Base-by-base conservation (phyloP, 2,797 vertebrate genomes). In the Trematomus bernacchii region DNA sequence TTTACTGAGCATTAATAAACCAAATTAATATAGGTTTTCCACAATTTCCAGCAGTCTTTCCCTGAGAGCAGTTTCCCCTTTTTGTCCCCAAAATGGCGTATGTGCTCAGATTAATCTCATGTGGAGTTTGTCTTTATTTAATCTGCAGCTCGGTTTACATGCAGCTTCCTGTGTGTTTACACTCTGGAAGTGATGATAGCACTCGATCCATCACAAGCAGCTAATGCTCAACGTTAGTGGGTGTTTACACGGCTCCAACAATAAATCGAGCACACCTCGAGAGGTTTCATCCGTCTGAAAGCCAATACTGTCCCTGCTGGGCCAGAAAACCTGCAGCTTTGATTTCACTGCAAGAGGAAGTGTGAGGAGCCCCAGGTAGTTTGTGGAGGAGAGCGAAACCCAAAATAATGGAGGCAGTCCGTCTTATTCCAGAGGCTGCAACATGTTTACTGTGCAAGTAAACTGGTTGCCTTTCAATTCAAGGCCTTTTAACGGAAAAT, bases 311-410 rank as follows among this genome's bases (percentile, higher is more conserved):
- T 33, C 5, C 12, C 30, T 30, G 6, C 71, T 57, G 58, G 46
- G 23, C 10, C 30, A 69, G 79, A 8, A 79, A 83, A 81, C 21
- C 52, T 57, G 52, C 70, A 65, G 64, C 57, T 82, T 73, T 80
- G 66, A 85, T 82, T 84, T 82, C 73, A 63, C 8, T 1, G 8
- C 55, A 40, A 46, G 48, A 73, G 66, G 72, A 69, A 72, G 64
- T 72, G 65, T 12, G 44, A 66, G 73, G 51, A 73, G 76, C 63
- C 61, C 14, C 1, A 1, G 64, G 62, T 4, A 33, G 58, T 5
- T 37, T 10, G 33, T 16, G 33, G 51, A 18, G 42, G 61, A 15
- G 11, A 37, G 11, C 16, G 8, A 14, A 2, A 23, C 30, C 46
- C 37, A 4, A 8, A 21, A 27, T 63, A 18, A 63, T 2, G 11